Conservation (phyloP, 2,888 invertebrate genomes). For the Sarcophaga subvicina region DNA sequence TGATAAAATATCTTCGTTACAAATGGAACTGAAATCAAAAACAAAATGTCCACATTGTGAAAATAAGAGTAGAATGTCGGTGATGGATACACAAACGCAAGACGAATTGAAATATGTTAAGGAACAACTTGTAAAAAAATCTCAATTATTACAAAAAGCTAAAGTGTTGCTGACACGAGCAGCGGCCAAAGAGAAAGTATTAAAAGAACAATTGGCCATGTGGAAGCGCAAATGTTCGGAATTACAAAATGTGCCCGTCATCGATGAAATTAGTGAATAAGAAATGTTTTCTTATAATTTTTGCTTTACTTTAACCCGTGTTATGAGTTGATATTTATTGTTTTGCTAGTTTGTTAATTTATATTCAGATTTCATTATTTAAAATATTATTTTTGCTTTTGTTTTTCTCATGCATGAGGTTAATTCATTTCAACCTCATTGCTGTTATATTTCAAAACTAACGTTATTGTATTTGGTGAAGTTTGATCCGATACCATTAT, state of each 20-base stretch:
- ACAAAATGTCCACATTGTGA: conserved; percentile 73
- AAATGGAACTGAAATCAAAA: conserved; percentile 77
- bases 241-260: conserved; percentile 82
- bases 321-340: conserved; percentile 7
- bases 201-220: conserved; percentile 83
- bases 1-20: conserved; percentile 77
- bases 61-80: conserved; percentile 57
- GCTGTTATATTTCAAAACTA: conserved; percentile 87
- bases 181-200: conserved; percentile 85
- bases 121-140: conserved; percentile 84
- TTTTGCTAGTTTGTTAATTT: conserved; percentile 26
- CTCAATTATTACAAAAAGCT: conserved; percentile 85
- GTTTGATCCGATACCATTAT: conserved; percentile 96
- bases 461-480: conserved; percentile 90
- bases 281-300: conserved; percentile 44
- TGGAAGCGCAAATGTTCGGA: conserved; percentile 82
- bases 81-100: conserved; percentile 67
- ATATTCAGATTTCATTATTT: conserved; percentile 23
- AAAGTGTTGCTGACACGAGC: conserved; percentile 86
- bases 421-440: conserved; percentile 83
- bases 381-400: conserved; percentile 33
- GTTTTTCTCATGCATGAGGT: conserved; percentile 44
- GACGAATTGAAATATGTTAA: conserved; percentile 83
- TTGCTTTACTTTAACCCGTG: conserved; percentile 19
- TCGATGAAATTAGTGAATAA: conserved; percentile 82